These are phyloP conservation scores for Zootoca vivipara DNA, from an alignment of 2,113 vertebrate species.

Conservation along the genomic window DNA sequence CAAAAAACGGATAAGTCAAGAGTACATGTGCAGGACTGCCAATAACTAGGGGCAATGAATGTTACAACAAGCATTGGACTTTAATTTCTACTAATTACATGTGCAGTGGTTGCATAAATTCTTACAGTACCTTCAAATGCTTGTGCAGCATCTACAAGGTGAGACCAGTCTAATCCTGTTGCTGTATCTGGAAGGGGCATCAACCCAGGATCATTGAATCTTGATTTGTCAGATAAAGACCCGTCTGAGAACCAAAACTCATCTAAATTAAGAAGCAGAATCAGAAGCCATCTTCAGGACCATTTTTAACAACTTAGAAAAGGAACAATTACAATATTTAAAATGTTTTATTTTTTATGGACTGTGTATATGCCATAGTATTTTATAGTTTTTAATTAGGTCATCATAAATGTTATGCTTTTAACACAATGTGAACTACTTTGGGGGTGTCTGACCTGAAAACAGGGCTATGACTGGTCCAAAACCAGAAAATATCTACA, in stretches of 20 bases:
- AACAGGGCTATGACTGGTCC: background rate
- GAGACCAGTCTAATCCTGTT: conserved; percentile 93
- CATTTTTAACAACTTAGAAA: background rate
- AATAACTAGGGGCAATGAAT: background rate
- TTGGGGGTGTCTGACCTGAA: too few relatives aligned
- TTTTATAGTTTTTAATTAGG: too few relatives aligned
- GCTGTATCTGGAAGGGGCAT: conserved; percentile 95
- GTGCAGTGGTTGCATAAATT: conserved; percentile 44
- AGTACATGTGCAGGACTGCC: background rate
- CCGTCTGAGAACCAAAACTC: conserved; percentile 98
- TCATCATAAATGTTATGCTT: too few relatives aligned
- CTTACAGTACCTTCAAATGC: conserved; percentile 93
- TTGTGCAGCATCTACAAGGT: conserved; percentile 94
- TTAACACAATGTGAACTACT: too few relatives aligned
- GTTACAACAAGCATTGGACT: background rate
- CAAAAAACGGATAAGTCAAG: background rate
- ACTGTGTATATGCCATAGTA: too few relatives aligned
- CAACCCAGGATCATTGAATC: conserved; percentile 92
- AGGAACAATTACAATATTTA: background rate
- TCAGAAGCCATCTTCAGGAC: conserved; percentile 58
- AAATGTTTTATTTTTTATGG: too few relatives aligned
- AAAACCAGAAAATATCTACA: background rate
- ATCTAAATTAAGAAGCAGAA: conserved; percentile 80
- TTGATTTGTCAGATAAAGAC: conserved; percentile 94
- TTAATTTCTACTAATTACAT: background rate